Evolutionary conservation across 2,797 vertebrate genomes (phyloP).

Genomic region (Halcyon badia): DNA sequence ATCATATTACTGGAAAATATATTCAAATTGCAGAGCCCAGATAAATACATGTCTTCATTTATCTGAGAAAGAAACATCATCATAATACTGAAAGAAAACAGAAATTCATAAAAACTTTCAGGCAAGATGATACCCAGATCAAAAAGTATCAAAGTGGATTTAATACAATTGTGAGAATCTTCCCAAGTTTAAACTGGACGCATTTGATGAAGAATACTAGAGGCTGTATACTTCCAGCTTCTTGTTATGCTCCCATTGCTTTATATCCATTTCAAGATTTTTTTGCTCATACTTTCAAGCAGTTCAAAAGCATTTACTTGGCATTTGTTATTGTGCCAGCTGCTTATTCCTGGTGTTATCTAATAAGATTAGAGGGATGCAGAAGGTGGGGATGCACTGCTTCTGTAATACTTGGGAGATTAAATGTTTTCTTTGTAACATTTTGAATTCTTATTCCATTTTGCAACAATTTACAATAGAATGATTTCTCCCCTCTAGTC

Average conservation of each 20-base stretch:
- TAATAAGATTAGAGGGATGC: background rate
- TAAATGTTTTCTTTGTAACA: background rate
- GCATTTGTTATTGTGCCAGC: background rate
- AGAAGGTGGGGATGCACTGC: background rate
- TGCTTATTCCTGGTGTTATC: background rate
- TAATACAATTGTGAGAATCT: background rate
- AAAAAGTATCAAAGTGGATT: background rate
- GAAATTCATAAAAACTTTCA: background rate
- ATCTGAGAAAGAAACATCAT: background rate
- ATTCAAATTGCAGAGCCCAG: background rate
- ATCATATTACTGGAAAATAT: background rate
- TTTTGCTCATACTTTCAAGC: background rate
- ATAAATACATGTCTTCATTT: background rate
- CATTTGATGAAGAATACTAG: background rate
- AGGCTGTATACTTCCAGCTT: background rate
- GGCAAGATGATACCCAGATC: background rate
- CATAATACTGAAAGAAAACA: background rate
- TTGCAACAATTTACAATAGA: background rate
- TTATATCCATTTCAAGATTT: background rate
- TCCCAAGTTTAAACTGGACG: background rate
- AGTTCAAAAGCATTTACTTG: conserved; percentile 3
- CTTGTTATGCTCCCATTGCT: background rate
- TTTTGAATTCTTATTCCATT: conserved; percentile 10
- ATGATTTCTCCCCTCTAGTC: background rate
- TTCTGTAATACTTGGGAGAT: background rate